Evolutionary conservation across 2,888 invertebrate genomes (phyloP).

Genomic region (Abrostola triplasia): DNA sequence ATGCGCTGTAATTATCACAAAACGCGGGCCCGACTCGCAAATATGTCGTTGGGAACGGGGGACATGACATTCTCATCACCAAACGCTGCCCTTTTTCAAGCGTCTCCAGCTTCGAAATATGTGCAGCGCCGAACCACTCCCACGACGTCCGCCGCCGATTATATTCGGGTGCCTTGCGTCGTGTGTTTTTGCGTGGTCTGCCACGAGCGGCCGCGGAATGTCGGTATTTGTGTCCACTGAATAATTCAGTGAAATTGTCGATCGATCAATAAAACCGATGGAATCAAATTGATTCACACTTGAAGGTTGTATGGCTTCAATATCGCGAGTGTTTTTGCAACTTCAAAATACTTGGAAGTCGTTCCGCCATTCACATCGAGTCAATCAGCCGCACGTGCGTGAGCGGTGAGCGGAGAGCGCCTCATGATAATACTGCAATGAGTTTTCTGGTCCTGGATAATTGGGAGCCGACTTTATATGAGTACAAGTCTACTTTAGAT

Average conservation of each 20-base stretch:
- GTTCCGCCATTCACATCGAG: conserved; percentile 79
- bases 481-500: conserved; percentile 55
- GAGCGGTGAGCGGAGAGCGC: conserved; percentile 26
- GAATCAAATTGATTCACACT: conserved; percentile 88
- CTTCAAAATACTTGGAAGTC: conserved; percentile 82
- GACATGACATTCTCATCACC: conserved; percentile 89
- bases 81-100: conserved; percentile 80
- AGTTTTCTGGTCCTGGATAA: conserved; percentile 73
- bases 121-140: conserved; percentile 75
- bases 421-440: conserved; percentile 73
- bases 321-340: conserved; percentile 80
- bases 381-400: conserved; percentile 82
- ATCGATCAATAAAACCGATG: conserved; percentile 87
- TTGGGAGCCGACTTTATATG: conserved; percentile 68
- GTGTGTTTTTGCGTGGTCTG: conserved; percentile 74
- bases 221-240: conserved; percentile 85
- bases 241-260: conserved; percentile 86
- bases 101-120: conserved; percentile 73
- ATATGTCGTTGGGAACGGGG: conserved; percentile 87
- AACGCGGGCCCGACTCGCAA: conserved; percentile 85
- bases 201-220: conserved; percentile 81
- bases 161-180: conserved; percentile 73
- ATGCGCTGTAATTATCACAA: conserved; percentile 87
- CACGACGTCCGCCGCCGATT: conserved; percentile 75
- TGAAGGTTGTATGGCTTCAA: conserved; percentile 82